phyloP scores from a whole-genome alignment of 2,113 vertebrate species.

The Gymnarchus niloticus region DNA sequence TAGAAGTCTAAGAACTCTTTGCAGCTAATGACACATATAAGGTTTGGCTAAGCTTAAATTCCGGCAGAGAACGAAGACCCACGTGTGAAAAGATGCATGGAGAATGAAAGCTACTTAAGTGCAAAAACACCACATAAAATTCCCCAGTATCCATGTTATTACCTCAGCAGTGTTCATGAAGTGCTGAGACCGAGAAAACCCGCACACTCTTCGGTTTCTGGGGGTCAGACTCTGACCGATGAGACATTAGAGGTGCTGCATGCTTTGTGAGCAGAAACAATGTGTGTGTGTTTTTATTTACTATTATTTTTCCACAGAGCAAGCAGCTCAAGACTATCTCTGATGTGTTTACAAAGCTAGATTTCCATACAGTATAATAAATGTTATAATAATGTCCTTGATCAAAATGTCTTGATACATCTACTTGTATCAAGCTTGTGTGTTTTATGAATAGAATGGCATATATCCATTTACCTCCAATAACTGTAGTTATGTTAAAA shows the following conservation, averaged over 20 bases:
- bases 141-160: background rate
- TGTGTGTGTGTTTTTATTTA: background rate
- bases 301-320: background rate
- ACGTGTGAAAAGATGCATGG: too few species aligned
- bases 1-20: too few species aligned
- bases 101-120: background rate
- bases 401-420: too few species aligned
- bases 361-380: background rate
- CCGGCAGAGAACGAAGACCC: too few species aligned
- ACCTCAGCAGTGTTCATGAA: background rate
- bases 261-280: background rate
- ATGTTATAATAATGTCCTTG: too few species aligned
- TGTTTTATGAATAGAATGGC: too few species aligned
- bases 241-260: background rate
- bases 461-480: too few species aligned
- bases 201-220: background rate
- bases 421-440: too few species aligned
- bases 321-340: background rate
- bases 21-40: too few species aligned
- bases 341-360: background rate
- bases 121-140: background rate
- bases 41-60: too few species aligned
- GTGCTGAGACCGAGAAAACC: background rate
- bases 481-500: too few species aligned
- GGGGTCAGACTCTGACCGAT: background rate